Evolutionary conservation across 2,888 invertebrate genomes (phyloP).

Genomic region (Macrostomum cliftonense): DNA sequence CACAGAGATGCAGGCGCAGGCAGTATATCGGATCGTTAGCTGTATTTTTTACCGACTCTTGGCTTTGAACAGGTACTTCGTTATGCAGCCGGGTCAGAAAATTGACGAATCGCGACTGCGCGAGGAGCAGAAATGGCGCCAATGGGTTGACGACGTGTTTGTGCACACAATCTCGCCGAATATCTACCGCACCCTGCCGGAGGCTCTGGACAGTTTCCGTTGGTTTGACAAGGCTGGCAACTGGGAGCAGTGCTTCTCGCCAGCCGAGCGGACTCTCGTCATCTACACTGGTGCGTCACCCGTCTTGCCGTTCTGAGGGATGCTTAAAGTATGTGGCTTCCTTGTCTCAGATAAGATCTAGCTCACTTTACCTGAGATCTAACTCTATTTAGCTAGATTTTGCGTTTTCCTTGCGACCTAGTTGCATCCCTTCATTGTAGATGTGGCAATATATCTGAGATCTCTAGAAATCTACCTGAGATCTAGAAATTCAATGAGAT

Average conservation of each 20-base stretch:
- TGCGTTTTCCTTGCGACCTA: too few relatives aligned
- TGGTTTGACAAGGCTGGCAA: conserved; percentile 50
- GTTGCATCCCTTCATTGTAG: too few relatives aligned
- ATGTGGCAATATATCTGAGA: too few relatives aligned
- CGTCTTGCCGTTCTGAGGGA: too few relatives aligned
- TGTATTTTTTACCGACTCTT: too few relatives aligned
- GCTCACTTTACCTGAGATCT: too few relatives aligned
- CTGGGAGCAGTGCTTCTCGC: conserved; percentile 66
- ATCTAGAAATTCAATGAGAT: too few relatives aligned
- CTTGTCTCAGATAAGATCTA: too few relatives aligned
- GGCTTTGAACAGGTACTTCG: conserved; percentile 61
- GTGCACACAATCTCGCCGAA: conserved; percentile 89
- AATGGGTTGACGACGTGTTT: conserved; percentile 74
- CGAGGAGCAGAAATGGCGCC: conserved; percentile 78
- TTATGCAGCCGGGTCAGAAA: conserved; percentile 47
- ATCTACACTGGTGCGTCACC: conserved; percentile 60
- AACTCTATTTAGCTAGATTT: too few relatives aligned
- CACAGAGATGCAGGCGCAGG: conserved; percentile 51
- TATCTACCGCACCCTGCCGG: conserved; percentile 65
- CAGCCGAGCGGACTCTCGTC: conserved; percentile 64
- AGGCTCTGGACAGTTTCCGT: conserved; percentile 68
- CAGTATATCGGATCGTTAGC: too few relatives aligned
- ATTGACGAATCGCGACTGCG: conserved; percentile 40
- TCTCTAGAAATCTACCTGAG: too few relatives aligned
- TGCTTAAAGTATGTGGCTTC: too few relatives aligned